Evolutionary conservation across 2,888 invertebrate species (phyloP), one percentile per base, ranked within the genome.

Genomic region (Megastigmus dorsalis): DNA sequence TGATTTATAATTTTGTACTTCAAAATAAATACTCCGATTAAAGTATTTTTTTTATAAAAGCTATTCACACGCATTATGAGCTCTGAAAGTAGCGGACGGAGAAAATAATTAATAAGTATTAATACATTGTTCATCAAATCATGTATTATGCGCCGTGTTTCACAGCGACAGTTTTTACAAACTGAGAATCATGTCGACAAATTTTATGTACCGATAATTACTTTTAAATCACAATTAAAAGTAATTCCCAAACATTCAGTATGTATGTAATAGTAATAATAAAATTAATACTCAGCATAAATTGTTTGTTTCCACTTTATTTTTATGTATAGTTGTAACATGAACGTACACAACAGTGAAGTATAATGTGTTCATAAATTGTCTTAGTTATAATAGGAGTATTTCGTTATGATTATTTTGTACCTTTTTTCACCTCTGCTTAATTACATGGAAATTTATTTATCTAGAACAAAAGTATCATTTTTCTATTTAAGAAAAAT

Each of bases 251-350:
- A 30, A 57, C 36, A 57, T 26, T 36, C 48, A 57, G 13, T 38
- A 48, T 18, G 26, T 30, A 52, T 33, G 38, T 18, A 67, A 57
- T 23, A 18, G 20, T 48, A 48, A 57, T 48, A 48, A 57, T 48
- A 67, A 57, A 67, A 6, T 41, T 55, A 66, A 66, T 54, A 54
- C 18, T 65, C 65, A 41, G 6, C 1, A 54, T 41, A 66, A 63
- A 50, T 50, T 7, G 3, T 36, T 38, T 36, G 15, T 48, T 20
- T 52, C 7, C 50, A 20, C 10, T 38, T 54, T 13, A 28, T 15
- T 65, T 36, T n/a, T 41, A 15, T 43, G 1, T 43, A 43, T 23
- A 7, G 10, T n/a, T n/a, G n/a, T n/a, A n/a, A n/a, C 6, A 38
- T 7, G 2, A 13, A 13, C 10, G 38, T 38, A 48, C 48, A 23